Evolutionary conservation across 2,797 vertebrate genomes (phyloP).

Genomic region (Lithobates pipiens): DNA sequence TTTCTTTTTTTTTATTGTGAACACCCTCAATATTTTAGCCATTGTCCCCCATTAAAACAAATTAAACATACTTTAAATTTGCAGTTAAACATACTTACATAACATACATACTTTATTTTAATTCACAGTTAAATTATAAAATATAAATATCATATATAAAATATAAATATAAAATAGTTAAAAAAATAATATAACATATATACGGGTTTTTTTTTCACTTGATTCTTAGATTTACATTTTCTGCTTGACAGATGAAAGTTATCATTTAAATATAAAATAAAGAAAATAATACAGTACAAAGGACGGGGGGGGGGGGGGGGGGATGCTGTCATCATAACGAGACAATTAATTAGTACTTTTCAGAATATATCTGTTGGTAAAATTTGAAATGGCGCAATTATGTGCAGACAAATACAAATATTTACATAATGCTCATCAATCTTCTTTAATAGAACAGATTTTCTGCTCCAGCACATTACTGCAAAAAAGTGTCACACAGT

Average conservation of each 20-base stretch:
- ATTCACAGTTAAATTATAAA: no score
- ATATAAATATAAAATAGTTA: no score
- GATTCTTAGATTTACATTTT: not conserved
- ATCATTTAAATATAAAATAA: conserved; percentile 41
- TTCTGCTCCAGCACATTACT: conserved; percentile 23
- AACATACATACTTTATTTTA: no score
- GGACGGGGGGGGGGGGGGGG: not conserved
- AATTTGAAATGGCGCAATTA: conserved; percentile 32
- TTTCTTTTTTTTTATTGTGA: not conserved
- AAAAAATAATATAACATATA: not conserved
- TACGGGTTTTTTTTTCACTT: not conserved
- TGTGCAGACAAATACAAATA: conserved; percentile 45
- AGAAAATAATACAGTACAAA: conserved; percentile 18
- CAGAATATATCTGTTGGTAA: conserved; percentile 15
- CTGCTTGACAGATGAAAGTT: conserved; percentile 27
- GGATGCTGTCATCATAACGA: conserved; percentile 31
- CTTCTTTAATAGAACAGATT: conserved; percentile 36
- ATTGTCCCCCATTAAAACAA: conserved; percentile 25
- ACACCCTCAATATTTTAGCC: conserved; percentile 14
- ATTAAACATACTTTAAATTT: not conserved
- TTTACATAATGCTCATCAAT: conserved; percentile 51
- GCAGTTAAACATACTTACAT: no score
- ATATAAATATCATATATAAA: no score
- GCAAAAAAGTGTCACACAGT: conserved; percentile 31
- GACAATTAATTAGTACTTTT: conserved; percentile 38